Evolutionary conservation across 2,888 invertebrate genomes (phyloP).

Genomic region (Seira ritae): DNA sequence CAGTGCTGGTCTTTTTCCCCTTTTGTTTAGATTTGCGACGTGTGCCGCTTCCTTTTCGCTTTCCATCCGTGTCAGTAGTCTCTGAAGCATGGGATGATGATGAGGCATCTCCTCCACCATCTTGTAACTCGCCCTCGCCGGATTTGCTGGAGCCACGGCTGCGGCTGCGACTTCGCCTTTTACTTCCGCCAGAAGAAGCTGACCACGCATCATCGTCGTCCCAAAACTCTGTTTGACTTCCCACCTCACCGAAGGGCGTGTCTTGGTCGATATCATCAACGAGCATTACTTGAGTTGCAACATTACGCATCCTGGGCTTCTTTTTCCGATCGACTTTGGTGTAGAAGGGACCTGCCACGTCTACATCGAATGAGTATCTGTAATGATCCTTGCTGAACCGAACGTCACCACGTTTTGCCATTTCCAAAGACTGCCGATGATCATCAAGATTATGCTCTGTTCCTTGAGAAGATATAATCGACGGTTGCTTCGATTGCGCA

Average conservation of each 20-base stretch:
- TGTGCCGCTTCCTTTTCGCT: constrained; percentile 12
- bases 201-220: not conserved
- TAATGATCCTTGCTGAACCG: constrained; percentile 34
- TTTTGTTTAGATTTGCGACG: not conserved
- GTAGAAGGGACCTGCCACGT: constrained; percentile 38
- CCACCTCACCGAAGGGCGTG: not conserved
- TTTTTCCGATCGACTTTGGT: not conserved
- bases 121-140: not conserved
- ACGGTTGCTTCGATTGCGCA: no score
- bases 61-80: not conserved
- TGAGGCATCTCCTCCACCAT: constrained; percentile 49
- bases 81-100: constrained; percentile 48
- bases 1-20: not conserved
- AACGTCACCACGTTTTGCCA: not conserved
- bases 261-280: not conserved
- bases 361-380: constrained; percentile 47
- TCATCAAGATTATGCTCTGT: no score
- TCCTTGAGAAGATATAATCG: no score
- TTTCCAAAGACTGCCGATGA: no score
- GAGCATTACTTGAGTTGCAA: constrained; percentile 34
- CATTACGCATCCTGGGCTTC: constrained; percentile 2
- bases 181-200: not conserved
- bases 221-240: constrained; percentile 31
- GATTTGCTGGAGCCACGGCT: not conserved
- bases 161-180: not conserved